Evolutionary conservation across 2,797 vertebrate species (phyloP).

Genomic region (Lutra lutra): DNA sequence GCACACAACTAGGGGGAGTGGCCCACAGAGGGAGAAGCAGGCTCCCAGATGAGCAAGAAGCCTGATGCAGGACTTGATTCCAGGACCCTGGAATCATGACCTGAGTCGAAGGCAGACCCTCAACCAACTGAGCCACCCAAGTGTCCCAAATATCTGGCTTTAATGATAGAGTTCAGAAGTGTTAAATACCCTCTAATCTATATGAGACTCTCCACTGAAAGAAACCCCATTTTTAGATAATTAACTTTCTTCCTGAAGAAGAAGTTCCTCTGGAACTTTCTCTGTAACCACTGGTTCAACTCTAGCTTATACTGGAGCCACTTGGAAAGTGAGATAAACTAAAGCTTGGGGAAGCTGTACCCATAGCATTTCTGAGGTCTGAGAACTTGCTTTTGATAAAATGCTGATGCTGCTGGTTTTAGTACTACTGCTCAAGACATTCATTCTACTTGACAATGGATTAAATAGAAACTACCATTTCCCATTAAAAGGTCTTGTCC

Average conservation of each 20-base stretch:
- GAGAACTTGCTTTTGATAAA: slow-evolving; percentile 40
- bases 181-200: neutral
- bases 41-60: neutral
- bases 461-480: slow-evolving; percentile 21
- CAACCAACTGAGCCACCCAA: neutral
- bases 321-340: neutral
- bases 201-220: neutral
- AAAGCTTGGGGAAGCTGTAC: neutral
- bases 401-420: neutral
- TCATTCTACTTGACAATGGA: neutral
- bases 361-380: neutral
- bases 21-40: neutral
- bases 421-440: neutral
- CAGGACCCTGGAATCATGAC: neutral
- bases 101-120: neutral
- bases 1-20: neutral
- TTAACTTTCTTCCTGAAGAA: neutral
- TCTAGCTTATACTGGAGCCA: slow-evolving; percentile 34
- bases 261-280: slow-evolving; percentile 46
- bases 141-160: neutral
- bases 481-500: slow-evolving; percentile 17
- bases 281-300: neutral
- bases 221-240: neutral
- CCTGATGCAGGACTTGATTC: neutral
- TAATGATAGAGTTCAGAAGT: slow-evolving; percentile 52